Percentiles rank a stretch among this genome's conserved stretches.
Evolutionary conservation across 2,113 vertebrate genomes (phyloP).

Genomic region (Xenotilapia longispinis): DNA sequence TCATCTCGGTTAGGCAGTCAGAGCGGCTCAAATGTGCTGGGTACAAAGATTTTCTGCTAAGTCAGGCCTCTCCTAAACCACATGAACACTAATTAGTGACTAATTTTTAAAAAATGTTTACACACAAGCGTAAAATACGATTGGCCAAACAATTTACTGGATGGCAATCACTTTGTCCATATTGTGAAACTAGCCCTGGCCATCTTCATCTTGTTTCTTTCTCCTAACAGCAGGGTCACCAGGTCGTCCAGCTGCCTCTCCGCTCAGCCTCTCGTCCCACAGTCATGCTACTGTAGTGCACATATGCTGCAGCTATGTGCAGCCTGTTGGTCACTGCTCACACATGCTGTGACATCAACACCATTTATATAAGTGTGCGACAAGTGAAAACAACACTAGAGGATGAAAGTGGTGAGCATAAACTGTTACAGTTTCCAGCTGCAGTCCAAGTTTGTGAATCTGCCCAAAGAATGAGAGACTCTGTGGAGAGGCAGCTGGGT

Average conservation of each 20-base stretch:
- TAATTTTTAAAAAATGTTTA: not conserved
- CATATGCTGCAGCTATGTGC: not conserved
- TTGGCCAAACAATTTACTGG: not conserved
- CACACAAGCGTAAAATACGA: not conserved
- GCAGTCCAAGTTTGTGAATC: not conserved
- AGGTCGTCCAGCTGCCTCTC: not conserved
- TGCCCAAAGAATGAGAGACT: not conserved
- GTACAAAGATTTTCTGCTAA: not conserved
- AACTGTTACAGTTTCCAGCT: not conserved
- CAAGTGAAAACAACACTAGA: not conserved
- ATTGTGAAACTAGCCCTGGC: not conserved
- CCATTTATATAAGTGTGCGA: not conserved
- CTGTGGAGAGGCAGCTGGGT: accelerated
- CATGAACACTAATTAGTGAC: not conserved
- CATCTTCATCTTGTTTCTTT: not conserved
- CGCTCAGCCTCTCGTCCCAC: not conserved
- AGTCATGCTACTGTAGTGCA: accelerated
- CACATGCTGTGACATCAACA: not conserved
- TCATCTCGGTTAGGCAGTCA: not conserved
- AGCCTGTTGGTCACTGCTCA: not conserved
- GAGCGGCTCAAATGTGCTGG: not conserved
- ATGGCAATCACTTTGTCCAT: not conserved
- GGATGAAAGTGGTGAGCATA: not conserved
- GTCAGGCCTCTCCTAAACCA: not conserved
- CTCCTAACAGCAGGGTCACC: not conserved